Evolutionary conservation across 2,888 invertebrate species (phyloP), one percentile per base, ranked within the genome.

Genomic region (Dascillus cervinus): DNA sequence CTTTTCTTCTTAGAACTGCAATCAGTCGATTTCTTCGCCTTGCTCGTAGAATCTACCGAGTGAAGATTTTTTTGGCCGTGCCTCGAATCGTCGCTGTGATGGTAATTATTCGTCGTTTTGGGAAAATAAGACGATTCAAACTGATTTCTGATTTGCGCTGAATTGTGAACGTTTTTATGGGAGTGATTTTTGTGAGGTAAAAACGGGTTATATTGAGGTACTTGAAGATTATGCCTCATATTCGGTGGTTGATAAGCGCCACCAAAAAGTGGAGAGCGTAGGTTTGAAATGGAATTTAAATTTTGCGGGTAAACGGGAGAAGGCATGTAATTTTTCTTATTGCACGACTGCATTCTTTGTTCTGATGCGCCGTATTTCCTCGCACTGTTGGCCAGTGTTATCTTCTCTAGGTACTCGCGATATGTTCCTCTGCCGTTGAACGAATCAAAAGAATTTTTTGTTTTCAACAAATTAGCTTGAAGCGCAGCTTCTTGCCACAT

Each of bases 401-500:
- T 32, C 15, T 45, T 47, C 15, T 47, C 44, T 17, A 34, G 22
- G 22, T 43, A 41, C 11, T 45, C 44, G 20, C 43, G 35, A 31
- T 47, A 50, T 14, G 44, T 44, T 13, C 41, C 43, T 27, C 47
- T 50, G 15, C 37, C 36, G 31, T 48, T 51, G 12, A 50, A 42
- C 27, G 45, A 44, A 22, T 60, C 60, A 11, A 24, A 24, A 11
- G 11, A 13, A 24, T 24, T 24, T 37, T 60, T 60, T 29, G 52
- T 53, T 27, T 58, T 46, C 13, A 60, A 34, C 36, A 59, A 41
- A 34, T 52, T 57, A 5, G 58, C 55, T 43, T 62, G 62, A 34
- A 72, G 65, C 65, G 79, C 69, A 2, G 75, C 74, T 55, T 82
- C 80, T 50, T 82, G 81, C 79, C 82, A 81, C 69, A 81, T 71